A percentile compares a stretch with the other conserved stretches of the same genome.
phyloP scores from a whole-genome alignment of 1,140 invertebrate genomes.

The Aphelenchoides fujianensis region DNA sequence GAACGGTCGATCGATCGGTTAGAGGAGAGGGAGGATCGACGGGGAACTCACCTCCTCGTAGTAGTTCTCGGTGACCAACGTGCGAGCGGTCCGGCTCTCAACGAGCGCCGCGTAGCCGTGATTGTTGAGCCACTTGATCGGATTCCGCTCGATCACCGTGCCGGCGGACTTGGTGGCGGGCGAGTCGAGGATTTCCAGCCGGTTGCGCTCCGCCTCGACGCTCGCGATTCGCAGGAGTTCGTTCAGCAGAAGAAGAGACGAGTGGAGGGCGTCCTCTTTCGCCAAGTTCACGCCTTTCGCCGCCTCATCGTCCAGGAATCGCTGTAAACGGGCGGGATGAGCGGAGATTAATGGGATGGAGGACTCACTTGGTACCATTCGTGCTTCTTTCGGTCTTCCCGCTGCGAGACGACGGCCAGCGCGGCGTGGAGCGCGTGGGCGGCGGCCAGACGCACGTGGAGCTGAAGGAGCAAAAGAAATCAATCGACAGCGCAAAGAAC shows the following conservation, averaged over 20 bases:
- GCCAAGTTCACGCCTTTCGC: slow-evolving; percentile 69
- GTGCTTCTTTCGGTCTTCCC: slow-evolving; percentile 86
- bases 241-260: slow-evolving; percentile 86
- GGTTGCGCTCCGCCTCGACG: slow-evolving; percentile 74
- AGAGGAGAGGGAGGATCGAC: neutral
- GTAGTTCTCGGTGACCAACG: slow-evolving; percentile 75
- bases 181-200: slow-evolving; percentile 65
- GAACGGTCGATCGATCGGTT: neutral
- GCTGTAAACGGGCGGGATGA: slow-evolving; percentile 66
- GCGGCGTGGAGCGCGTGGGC: slow-evolving; percentile 87
- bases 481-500: slow-evolving; percentile 24
- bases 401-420: slow-evolving; percentile 84
- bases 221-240: slow-evolving; percentile 89
- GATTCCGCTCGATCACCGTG: slow-evolving; percentile 45
- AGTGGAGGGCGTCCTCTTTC: slow-evolving; percentile 85
- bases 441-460: slow-evolving; percentile 83
- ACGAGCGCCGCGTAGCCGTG: slow-evolving; percentile 48
- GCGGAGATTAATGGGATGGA: too few relatives aligned
- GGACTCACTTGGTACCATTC: slow-evolving; percentile 73
- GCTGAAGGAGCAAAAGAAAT: slow-evolving; percentile 61
- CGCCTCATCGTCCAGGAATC: slow-evolving; percentile 78
- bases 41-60: slow-evolving; percentile 75
- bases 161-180: slow-evolving; percentile 20
- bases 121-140: slow-evolving; percentile 48
- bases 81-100: slow-evolving; percentile 82